A percentile compares a stretch with the other conserved stretches of the same genome.
Evolutionary conservation across 2,888 invertebrate species (phyloP).

Genomic region (Drosophila pseudotakahashii): DNA sequence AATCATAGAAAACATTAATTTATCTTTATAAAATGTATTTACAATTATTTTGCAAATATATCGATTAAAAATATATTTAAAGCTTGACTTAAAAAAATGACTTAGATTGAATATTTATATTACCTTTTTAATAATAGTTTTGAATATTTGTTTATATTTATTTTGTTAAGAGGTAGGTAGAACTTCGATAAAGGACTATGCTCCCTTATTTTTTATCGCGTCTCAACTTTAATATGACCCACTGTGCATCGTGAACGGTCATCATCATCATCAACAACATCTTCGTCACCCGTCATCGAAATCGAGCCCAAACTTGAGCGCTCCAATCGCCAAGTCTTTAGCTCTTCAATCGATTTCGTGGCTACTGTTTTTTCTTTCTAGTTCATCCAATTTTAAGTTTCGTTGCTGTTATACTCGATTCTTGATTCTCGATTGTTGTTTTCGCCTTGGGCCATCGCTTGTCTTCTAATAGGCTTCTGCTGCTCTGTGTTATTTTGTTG

Average conservation of each 20-base stretch:
- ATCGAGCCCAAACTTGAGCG: slow-evolving; percentile 34
- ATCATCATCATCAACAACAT: slow-evolving; percentile 37
- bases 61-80: too few relatives aligned
- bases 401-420: slow-evolving; percentile 14
- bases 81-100: too few relatives aligned
- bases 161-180: too few relatives aligned
- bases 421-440: slow-evolving; percentile 27
- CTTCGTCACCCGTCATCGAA: slow-evolving; percentile 48
- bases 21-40: too few relatives aligned
- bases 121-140: too few relatives aligned
- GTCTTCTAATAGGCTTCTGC: slow-evolving; percentile 68
- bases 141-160: too few relatives aligned
- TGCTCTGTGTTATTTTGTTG: slow-evolving; percentile 25
- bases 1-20: too few relatives aligned
- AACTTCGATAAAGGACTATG: too few relatives aligned
- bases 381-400: slow-evolving; percentile 69
- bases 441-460: slow-evolving; percentile 40
- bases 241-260: slow-evolving; percentile 40
- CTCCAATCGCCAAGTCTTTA: slow-evolving; percentile 61
- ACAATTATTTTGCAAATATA: too few relatives aligned
- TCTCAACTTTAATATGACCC: neutral
- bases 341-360: slow-evolving; percentile 77
- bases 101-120: too few relatives aligned
- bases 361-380: slow-evolving; percentile 63
- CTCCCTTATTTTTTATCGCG: too few relatives aligned